Conservation (phyloP, 2,888 invertebrate species). For the Odontocerum albicorne region DNA sequence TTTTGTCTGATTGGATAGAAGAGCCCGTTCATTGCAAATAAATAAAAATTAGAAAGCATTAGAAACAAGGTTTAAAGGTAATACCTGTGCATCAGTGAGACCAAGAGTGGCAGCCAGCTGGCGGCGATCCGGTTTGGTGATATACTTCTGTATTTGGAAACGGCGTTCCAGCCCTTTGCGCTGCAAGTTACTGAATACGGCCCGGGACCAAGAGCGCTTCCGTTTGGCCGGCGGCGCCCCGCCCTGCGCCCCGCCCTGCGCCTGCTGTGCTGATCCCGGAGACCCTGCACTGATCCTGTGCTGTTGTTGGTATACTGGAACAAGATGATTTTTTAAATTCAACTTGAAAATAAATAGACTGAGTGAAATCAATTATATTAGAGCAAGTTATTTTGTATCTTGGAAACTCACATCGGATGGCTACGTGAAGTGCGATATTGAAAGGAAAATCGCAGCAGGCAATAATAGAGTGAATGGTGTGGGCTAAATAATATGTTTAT, state of each 20-base stretch:
- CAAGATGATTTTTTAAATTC: too few relatives aligned
- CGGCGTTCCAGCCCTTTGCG: conserved; percentile 91
- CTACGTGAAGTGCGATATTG: too few relatives aligned
- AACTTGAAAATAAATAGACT: too few relatives aligned
- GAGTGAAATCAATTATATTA: too few relatives aligned
- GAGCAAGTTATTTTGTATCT: too few relatives aligned
- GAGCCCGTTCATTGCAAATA: neutral
- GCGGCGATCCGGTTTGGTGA: conserved; percentile 91
- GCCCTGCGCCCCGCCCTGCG: conserved; percentile 46
- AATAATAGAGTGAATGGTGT: too few relatives aligned
- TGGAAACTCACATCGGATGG: too few relatives aligned
- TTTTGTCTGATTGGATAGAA: neutral
- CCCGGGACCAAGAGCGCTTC: conserved; percentile 93
- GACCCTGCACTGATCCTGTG: conserved; percentile 43
- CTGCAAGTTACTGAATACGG: conserved; percentile 92
- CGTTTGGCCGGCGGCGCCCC: conserved; percentile 65
- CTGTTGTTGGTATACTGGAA: conserved; percentile 51
- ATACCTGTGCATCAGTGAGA: conserved; percentile 90
- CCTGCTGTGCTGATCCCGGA: conserved; percentile 45
- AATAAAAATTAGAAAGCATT: neutral
- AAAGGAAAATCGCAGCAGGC: too few relatives aligned
- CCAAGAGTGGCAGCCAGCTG: conserved; percentile 90
- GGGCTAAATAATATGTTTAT: too few relatives aligned
- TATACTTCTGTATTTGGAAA: conserved; percentile 93
- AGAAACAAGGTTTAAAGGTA: neutral